Evolutionary conservation across 1,140 invertebrate species (phyloP).

Genomic region (Archivesica marissinica): DNA sequence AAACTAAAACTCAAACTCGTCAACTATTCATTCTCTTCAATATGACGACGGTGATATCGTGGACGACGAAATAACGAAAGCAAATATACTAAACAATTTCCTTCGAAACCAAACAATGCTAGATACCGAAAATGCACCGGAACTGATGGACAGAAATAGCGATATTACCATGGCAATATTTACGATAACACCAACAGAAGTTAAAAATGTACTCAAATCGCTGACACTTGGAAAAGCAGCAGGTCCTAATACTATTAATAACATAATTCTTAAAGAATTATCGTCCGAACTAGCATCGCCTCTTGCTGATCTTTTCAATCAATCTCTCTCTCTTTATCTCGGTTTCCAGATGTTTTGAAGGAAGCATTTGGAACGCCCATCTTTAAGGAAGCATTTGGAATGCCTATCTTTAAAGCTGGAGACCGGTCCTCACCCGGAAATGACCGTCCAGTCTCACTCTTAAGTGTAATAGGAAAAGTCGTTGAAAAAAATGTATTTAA

Average conservation of each 20-base stretch:
- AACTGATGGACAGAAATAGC: neutral
- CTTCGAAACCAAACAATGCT: neutral
- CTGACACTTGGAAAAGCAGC: neutral
- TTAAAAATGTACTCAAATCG: neutral
- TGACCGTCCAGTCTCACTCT: constrained; percentile 1
- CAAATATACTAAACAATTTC: constrained; percentile 18
- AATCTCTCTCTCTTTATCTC: neutral
- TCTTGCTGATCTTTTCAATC: neutral
- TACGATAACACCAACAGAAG: neutral
- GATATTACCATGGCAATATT: neutral
- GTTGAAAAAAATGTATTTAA: constrained; percentile 17
- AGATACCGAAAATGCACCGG: neutral
- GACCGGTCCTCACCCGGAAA: neutral
- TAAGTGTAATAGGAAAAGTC: constrained; percentile 22
- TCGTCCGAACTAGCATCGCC: neutral
- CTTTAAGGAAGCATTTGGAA: neutral
- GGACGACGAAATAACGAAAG: neutral
- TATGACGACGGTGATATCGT: neutral
- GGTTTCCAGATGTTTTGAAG: neutral
- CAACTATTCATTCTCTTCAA: neutral
- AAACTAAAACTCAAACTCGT: neutral
- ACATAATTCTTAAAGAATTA: neutral
- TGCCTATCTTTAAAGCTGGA: constrained; percentile 4
- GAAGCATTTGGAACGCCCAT: too few species aligned
- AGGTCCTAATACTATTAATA: constrained; percentile 28